Percentiles rank a stretch among this genome's conserved stretches.
Conservation (phyloP, 2,113 vertebrate species). For the Leptodactylus fuscus region DNA sequence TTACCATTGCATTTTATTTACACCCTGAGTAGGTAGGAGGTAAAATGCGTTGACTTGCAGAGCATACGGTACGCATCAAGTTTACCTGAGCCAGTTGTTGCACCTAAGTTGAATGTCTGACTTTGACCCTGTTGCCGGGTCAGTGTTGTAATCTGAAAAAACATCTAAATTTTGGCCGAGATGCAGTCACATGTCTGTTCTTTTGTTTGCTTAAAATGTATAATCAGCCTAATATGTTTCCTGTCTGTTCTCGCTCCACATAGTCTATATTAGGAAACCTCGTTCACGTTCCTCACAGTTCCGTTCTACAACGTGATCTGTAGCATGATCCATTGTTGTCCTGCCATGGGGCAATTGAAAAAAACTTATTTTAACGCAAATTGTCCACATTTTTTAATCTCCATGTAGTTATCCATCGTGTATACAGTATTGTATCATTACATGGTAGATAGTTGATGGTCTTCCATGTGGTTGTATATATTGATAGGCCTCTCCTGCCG, state of each 20-base stretch:
- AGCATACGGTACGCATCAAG: neutral
- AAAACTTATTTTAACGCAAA: neutral
- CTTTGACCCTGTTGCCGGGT: neutral
- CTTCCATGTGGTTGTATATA: neutral
- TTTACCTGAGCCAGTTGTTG: neutral
- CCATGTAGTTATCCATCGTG: neutral
- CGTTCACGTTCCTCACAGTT: neutral
- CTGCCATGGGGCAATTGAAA: no score
- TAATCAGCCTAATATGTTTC: slow-evolving; percentile 17
- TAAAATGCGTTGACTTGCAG: neutral
- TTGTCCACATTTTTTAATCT: neutral
- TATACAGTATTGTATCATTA: neutral
- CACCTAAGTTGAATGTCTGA: neutral
- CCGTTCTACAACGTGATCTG: neutral
- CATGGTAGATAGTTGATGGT: neutral
- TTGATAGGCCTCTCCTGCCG: neutral
- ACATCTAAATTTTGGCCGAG: neutral
- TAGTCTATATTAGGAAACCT: neutral
- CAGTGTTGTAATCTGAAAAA: neutral
- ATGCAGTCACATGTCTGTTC: neutral
- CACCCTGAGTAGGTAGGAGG: no score
- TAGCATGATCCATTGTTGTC: neutral
- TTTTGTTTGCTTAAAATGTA: slow-evolving; percentile 5
- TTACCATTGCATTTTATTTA: no score
- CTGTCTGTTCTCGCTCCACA: neutral